phyloP scores from a whole-genome alignment of 2,113 vertebrate species.

The Hepsetus odoe region DNA sequence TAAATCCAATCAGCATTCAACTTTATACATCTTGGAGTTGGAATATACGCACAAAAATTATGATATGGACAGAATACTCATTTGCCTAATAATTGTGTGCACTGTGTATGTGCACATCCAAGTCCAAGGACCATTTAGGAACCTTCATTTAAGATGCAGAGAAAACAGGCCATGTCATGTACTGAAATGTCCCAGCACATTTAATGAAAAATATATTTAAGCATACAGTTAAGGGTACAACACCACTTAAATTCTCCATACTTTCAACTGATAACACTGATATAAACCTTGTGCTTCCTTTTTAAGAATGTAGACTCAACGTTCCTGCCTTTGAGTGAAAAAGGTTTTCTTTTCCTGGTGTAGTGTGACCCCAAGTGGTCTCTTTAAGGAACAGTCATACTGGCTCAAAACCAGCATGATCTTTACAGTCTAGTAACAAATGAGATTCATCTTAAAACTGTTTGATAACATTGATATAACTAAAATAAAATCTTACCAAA shows the following conservation, averaged over 20 bases:
- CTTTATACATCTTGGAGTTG: no score
- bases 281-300: not conserved
- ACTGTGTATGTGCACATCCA: no score
- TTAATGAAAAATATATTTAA: not conserved
- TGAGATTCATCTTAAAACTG: not conserved
- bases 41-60: no score
- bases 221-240: not conserved
- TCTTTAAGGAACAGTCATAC: not conserved
- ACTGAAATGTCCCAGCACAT: not conserved
- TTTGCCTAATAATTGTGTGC: no score
- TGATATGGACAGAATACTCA: no score
- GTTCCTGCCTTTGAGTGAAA: not conserved
- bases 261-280: not conserved
- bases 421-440: not conserved
- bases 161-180: not conserved
- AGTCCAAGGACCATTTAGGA: not conserved
- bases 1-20: no score
- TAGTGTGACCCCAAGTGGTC: slow-evolving; percentile 49
- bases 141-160: not conserved
- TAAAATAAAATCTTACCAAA: not conserved
- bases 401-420: not conserved
- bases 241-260: not conserved
- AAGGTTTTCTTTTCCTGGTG: slow-evolving; percentile 20
- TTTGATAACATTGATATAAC: not conserved
- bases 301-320: not conserved